A percentile compares a stretch with the other conserved stretches of the same genome.
Conservation (phyloP, 1,140 invertebrate genomes). For the Teleogryllus occipitalis region DNA sequence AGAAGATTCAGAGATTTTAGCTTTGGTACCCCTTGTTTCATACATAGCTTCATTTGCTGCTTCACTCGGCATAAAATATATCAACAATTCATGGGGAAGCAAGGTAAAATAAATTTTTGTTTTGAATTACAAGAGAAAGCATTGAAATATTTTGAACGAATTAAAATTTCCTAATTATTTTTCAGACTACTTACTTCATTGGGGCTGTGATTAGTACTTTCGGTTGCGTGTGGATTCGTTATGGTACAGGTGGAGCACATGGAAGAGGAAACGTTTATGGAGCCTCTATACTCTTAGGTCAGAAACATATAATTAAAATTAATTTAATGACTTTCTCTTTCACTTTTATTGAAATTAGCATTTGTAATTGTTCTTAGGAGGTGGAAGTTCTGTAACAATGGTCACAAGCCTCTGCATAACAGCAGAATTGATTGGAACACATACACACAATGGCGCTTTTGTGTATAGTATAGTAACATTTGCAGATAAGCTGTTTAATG, state of each 20-base stretch:
- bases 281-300: constrained; percentile 60
- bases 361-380: constrained; percentile 44
- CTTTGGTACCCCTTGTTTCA: constrained; percentile 76
- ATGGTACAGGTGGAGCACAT: constrained; percentile 28
- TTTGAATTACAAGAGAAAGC: neutral
- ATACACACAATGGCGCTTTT: constrained; percentile 80
- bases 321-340: constrained; percentile 2
- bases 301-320: constrained; percentile 12
- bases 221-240: constrained; percentile 55
- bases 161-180: constrained; percentile 19
- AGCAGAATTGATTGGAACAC: constrained; percentile 80
- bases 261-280: constrained; percentile 47
- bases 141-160: neutral
- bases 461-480: constrained; percentile 93
- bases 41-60: constrained; percentile 77
- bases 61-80: constrained; percentile 66
- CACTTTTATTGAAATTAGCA: neutral
- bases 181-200: constrained; percentile 52
- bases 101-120: constrained; percentile 35
- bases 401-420: constrained; percentile 86
- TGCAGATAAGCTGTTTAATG: constrained; percentile 86
- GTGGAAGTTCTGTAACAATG: constrained; percentile 78
- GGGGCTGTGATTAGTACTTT: constrained; percentile 52
- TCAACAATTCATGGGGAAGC: constrained; percentile 44
- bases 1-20: constrained; percentile 56